A percentile compares a stretch with the other conserved stretches of the same genome.
phyloP scores from a whole-genome alignment of 2,113 vertebrate species.

The Catharus fuscescens region DNA sequence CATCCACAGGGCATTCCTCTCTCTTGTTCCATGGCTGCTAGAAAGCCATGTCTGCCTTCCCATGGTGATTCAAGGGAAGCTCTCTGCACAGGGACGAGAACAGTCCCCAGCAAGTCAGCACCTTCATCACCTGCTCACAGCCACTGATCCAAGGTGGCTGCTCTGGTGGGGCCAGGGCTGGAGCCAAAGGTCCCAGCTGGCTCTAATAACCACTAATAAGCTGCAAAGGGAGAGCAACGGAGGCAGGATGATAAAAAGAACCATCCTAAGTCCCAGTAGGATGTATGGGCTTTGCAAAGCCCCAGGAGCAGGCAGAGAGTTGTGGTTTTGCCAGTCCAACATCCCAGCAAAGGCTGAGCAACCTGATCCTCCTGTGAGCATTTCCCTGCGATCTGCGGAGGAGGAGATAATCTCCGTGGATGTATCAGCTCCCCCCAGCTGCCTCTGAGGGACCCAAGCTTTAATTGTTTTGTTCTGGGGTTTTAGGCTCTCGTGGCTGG shows the following conservation, averaged over 20 bases:
- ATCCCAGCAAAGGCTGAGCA: neutral
- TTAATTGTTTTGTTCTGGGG: slow-evolving; percentile 51
- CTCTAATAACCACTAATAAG: neutral
- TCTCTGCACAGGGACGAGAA: neutral
- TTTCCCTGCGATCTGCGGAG: neutral
- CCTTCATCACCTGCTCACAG: neutral
- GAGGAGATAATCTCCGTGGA: neutral
- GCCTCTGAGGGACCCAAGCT: neutral
- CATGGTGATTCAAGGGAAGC: neutral
- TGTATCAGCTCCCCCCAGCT: neutral
- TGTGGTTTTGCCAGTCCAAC: neutral
- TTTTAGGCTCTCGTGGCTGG: slow-evolving; percentile 42
- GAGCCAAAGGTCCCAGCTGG: neutral
- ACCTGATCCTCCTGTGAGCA: neutral
- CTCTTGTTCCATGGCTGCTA: neutral
- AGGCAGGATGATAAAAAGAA: neutral
- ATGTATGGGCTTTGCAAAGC: neutral
- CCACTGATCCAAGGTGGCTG: neutral
- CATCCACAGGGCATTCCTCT: neutral
- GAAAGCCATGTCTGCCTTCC: neutral
- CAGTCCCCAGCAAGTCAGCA: rapidly evolving
- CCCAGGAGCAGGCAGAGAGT: neutral
- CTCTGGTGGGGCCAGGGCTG: neutral
- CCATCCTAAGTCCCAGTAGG: neutral
- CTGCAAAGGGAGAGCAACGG: rapidly evolving